Base-by-base conservation (phyloP, 2,113 vertebrate genomes). In the Ictalurus punctatus region DNA sequence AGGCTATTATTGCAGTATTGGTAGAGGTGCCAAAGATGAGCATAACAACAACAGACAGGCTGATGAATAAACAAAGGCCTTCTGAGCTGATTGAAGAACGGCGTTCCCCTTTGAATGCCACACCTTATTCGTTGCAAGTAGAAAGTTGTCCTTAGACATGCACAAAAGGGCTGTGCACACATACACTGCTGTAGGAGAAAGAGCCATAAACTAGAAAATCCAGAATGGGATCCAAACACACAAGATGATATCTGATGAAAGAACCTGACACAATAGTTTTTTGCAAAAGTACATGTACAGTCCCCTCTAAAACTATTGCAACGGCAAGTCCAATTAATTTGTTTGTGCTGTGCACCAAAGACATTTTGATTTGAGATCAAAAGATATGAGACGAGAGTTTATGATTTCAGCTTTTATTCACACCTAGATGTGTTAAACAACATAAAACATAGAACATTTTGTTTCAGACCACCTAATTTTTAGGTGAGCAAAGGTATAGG, bases 1-100 rank as follows among this genome's bases (percentile, higher is more conserved):
- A 63, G 83, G 90, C 83, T 89, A 86, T 59, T 44, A 63, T 81
- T 40, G 52, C 71, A 84, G 63, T 54, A 10, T 82, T 84, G 67
- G 81, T 37, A 59, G 23, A 65, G 65, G 9, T 74, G 86, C 17
- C 87, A 79, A 78, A 79, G 80, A 90, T 34, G 65, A 80, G 71
- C 40, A 56, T 65, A 79, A 88, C 69, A 86, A 52, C 81, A 80
- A 69, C 83, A 80, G 37, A 89, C 71, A 56, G 73, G 3, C 59
- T n/a, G 80, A 44, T 34, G 30, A 37, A 21, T 89, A 69, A 54
- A 56, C 21, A 17, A 74, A 59, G 34, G 2, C 13, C 34, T 88
- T 61, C 27, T 54, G 81, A 73, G 30, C 52, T 88, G 79, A 73
- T 44, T 65, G 10, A 84, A 63, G 37, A 84, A 52, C 58, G 27